These are phyloP conservation scores for Adelognathus sp. DNA, from an alignment of 2,888 invertebrate species.

Conservation along the genomic window DNA sequence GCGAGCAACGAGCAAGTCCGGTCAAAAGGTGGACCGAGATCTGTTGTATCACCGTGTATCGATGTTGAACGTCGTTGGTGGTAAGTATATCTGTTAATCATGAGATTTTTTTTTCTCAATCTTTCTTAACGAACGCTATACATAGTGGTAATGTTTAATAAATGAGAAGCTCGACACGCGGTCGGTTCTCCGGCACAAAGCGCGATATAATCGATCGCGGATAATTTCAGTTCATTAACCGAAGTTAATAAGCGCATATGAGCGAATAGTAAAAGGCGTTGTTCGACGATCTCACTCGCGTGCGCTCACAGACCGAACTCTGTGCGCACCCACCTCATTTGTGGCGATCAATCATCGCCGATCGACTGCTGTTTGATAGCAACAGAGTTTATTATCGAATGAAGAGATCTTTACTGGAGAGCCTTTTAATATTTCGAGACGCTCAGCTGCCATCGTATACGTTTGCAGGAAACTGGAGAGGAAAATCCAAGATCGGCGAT, in stretches of 20 bases:
- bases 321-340: neutral
- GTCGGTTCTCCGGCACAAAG: neutral
- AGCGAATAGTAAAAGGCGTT: constrained; percentile 46
- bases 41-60: neutral
- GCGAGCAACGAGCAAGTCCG: neutral
- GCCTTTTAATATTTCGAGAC: neutral
- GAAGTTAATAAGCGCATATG: constrained; percentile 58
- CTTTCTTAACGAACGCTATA: neutral
- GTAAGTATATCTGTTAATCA: constrained; percentile 31
- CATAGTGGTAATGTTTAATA: constrained; percentile 25
- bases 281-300: neutral
- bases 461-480: neutral
- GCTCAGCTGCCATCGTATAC: neutral
- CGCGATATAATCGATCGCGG: constrained; percentile 45
- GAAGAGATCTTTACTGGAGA: constrained; percentile 37
- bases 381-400: constrained; percentile 63
- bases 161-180: neutral
- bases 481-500: neutral
- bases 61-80: constrained; percentile 29
- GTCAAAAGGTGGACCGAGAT: neutral
- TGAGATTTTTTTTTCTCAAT: too few relatives aligned
- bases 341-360: constrained; percentile 57
- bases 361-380: constrained; percentile 61
- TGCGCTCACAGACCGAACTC: too few relatives aligned
- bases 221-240: constrained; percentile 62